These are phyloP conservation scores for Falco punctatus DNA, from an alignment of 2,113 vertebrate species.

Conservation along the genomic window DNA sequence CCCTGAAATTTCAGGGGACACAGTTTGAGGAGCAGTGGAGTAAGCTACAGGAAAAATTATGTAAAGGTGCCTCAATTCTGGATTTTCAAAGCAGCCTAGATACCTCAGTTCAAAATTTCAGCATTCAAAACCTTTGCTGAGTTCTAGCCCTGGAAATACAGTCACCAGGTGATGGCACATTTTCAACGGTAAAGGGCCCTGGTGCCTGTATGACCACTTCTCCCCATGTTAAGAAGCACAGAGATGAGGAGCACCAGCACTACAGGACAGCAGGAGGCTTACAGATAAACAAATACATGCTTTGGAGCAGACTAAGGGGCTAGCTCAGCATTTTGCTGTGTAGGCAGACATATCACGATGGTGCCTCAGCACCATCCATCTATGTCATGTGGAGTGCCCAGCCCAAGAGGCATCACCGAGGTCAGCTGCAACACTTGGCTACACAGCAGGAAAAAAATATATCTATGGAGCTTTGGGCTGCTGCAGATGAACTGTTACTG, in stretches of 20 bases:
- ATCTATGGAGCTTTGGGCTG: neutral
- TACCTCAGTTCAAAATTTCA: neutral
- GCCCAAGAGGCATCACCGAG: neutral
- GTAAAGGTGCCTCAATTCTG: neutral
- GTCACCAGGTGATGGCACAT: neutral
- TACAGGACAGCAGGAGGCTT: neutral
- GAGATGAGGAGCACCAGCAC: neutral
- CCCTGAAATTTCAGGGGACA: neutral
- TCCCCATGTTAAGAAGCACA: neutral
- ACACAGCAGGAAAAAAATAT: neutral
- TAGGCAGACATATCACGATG: accelerated
- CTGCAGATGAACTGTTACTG: neutral
- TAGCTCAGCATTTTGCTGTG: neutral
- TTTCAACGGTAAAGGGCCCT: neutral
- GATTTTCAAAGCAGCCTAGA: neutral
- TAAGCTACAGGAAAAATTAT: neutral
- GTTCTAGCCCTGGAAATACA: neutral
- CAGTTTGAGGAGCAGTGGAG: neutral
- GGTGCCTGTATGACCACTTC: neutral
- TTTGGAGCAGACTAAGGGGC: neutral
- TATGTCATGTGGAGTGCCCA: neutral
- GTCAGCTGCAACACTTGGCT: neutral
- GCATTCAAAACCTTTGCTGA: neutral
- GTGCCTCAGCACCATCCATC: neutral
- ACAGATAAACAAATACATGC: neutral